Conservation (phyloP, 2,113 vertebrate genomes). For the Brachyistius frenatus region DNA sequence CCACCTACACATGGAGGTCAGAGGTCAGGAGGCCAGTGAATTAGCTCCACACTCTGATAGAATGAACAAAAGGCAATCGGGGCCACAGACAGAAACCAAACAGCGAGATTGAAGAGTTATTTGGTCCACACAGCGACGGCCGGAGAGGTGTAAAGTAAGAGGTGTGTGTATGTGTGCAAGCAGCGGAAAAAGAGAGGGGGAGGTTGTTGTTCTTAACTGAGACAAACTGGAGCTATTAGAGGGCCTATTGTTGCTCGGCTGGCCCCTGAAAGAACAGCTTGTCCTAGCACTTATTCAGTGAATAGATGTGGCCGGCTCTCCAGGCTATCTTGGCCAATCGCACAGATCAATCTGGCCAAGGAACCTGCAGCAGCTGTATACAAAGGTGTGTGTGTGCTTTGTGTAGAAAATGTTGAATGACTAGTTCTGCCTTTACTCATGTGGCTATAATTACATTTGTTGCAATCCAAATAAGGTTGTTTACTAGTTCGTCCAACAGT, state of each 20-base stretch:
- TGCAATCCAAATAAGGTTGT: neutral
- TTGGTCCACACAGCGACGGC: slow-evolving; percentile 39
- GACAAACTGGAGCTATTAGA: slow-evolving; percentile 82
- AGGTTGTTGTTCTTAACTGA: slow-evolving; percentile 76
- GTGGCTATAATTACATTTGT: neutral
- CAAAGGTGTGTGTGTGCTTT: slow-evolving; percentile 21
- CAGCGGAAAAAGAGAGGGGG: neutral
- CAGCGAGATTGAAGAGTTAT: slow-evolving; percentile 42
- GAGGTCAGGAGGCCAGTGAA: slow-evolving; percentile 11
- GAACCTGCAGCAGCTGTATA: slow-evolving; percentile 31
- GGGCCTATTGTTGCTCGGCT: slow-evolving; percentile 75
- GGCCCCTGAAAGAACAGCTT: slow-evolving; percentile 79
- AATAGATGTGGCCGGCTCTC: slow-evolving; percentile 73
- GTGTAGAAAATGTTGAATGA: neutral
- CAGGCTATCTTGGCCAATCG: slow-evolving; percentile 69
- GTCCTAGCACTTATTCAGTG: slow-evolving; percentile 79
- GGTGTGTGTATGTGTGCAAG: slow-evolving; percentile 29
- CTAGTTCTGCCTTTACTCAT: neutral
- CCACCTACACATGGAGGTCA: slow-evolving; percentile 9
- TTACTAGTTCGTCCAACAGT: neutral
- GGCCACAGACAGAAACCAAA: neutral
- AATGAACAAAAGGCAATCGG: slow-evolving; percentile 13
- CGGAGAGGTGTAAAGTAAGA: slow-evolving; percentile 23
- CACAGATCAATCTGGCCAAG: slow-evolving; percentile 74
- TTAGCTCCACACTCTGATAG: neutral